Percentiles rank a stretch among this genome's conserved stretches.
These are phyloP conservation scores for Neoaliturus tenellus DNA, from an alignment of 2,888 invertebrate species.

Conservation along the genomic window DNA sequence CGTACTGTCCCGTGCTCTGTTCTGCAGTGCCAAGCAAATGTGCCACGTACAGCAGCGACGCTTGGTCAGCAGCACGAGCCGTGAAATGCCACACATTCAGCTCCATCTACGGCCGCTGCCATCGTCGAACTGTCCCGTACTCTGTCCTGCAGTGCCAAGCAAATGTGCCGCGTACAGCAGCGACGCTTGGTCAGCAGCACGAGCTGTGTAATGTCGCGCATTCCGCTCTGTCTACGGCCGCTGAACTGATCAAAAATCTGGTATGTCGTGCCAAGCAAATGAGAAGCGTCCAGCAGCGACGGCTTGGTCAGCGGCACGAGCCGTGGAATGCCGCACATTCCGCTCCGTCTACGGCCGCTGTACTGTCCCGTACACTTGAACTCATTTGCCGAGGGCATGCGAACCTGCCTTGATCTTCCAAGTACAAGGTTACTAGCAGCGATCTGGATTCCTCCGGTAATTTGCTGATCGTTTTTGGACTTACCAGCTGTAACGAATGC, in stretches of 20 bases:
- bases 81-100: background rate
- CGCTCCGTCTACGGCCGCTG: background rate
- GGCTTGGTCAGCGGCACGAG: background rate
- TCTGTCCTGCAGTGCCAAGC: background rate
- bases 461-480: too few relatives aligned
- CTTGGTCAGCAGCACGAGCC: constrained; percentile 11
- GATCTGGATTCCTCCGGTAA: background rate
- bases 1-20: background rate
- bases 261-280: background rate
- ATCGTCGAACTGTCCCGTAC: background rate
- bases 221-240: background rate
- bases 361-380: background rate
- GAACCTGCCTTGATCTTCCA: background rate
- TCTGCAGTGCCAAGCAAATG: background rate
- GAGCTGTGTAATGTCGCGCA: background rate
- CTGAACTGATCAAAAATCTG: background rate
- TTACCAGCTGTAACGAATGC: too few relatives aligned
- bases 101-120: background rate
- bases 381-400: background rate
- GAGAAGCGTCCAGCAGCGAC: background rate
- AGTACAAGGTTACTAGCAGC: background rate
- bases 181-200: background rate
- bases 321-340: constrained; percentile 1
- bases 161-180: background rate
- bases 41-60: background rate